phyloP scores from a whole-genome alignment of 1,140 invertebrate species.

The Drosophila setifemur region DNA sequence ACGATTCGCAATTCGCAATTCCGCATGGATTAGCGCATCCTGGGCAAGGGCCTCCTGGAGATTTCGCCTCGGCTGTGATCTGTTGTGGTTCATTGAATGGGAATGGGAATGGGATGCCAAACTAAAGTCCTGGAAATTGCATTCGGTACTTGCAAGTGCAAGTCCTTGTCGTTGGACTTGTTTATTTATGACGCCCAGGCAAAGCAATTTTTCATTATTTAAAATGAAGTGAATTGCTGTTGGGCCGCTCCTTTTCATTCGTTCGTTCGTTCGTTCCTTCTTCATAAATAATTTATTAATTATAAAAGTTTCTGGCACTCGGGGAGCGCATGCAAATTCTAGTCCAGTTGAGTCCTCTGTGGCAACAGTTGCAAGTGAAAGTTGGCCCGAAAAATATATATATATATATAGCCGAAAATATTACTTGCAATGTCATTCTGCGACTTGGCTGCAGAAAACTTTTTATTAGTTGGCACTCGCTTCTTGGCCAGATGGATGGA shows the following conservation, averaged over 20 bases:
- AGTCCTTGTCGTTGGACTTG: slow-evolving; percentile 32
- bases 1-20: slow-evolving; percentile 37
- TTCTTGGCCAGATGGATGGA: slow-evolving; percentile 15
- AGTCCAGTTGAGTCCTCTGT: not conserved
- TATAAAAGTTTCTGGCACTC: slow-evolving; percentile 76
- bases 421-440: slow-evolving; percentile 73
- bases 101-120: not conserved
- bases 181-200: slow-evolving; percentile 71
- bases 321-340: slow-evolving; percentile 66
- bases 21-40: slow-evolving; percentile 52
- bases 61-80: slow-evolving; percentile 14
- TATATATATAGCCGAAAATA: slow-evolving; percentile 68
- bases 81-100: slow-evolving; percentile 56
- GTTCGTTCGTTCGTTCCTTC: slow-evolving; percentile 69
- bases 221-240: slow-evolving; percentile 78
- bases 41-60: not conserved
- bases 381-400: slow-evolving; percentile 60
- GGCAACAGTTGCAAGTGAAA: slow-evolving; percentile 74
- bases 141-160: slow-evolving; percentile 8
- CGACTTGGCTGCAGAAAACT: slow-evolving; percentile 73
- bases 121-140: slow-evolving; percentile 14
- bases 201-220: slow-evolving; percentile 79
- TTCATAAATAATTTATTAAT: slow-evolving; percentile 81
- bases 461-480: slow-evolving; percentile 70
- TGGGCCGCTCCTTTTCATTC: slow-evolving; percentile 60